Evolutionary conservation across 2,113 vertebrate genomes (phyloP).

Genomic region (Nothocercus nigrocapillus): DNA sequence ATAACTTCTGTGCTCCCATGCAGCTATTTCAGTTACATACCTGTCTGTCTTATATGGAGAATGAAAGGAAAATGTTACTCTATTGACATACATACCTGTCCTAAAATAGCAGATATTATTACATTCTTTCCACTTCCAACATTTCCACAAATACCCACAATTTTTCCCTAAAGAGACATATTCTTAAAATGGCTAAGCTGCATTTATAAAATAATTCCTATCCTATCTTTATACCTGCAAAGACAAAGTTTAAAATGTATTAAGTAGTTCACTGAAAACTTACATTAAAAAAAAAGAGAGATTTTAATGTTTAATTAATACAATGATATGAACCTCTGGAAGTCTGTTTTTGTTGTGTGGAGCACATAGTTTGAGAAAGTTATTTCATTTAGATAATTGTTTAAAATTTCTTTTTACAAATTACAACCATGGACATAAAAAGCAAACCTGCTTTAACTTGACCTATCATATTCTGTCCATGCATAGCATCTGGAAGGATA

Average conservation of each 20-base stretch:
- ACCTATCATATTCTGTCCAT: not conserved
- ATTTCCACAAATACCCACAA: constrained; percentile 87
- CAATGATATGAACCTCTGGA: not conserved
- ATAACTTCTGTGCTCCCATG: not conserved
- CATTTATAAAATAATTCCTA: not conserved
- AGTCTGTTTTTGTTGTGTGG: not conserved
- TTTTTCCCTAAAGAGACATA: constrained; percentile 75
- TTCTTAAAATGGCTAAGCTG: not conserved
- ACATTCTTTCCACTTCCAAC: constrained; percentile 88
- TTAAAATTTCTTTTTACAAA: not conserved
- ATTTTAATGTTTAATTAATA: not conserved
- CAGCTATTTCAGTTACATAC: not conserved
- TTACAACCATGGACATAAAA: not conserved
- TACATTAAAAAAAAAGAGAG: not conserved
- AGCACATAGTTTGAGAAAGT: not conserved
- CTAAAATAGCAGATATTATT: constrained; percentile 83
- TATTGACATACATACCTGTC: constrained; percentile 76
- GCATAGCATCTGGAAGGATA: not conserved
- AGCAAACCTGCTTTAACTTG: too few relatives aligned
- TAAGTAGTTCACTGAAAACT: not conserved
- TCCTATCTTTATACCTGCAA: not conserved
- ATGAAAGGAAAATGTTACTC: not conserved
- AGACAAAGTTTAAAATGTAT: not conserved
- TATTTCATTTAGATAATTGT: not conserved
- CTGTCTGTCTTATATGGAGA: not conserved